Percentiles rank a stretch among this genome's conserved stretches.
These are phyloP conservation scores for Anastrepha ludens DNA, from an alignment of 1,140 invertebrate genomes.

Conservation along the genomic window DNA sequence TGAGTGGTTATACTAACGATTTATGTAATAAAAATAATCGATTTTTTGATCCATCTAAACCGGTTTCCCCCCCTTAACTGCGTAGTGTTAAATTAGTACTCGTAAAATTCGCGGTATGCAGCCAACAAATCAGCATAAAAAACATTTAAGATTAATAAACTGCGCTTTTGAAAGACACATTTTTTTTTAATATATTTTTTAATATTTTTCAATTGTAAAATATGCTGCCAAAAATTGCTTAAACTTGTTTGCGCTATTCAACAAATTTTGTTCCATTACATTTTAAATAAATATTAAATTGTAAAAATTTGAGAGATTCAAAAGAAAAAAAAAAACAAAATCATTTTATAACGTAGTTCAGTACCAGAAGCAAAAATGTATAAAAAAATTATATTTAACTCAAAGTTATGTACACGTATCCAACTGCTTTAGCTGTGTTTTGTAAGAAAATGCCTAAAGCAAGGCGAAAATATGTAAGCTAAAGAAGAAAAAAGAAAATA, in stretches of 20 bases:
- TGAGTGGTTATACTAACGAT: too few relatives aligned
- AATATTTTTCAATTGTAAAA: slow-evolving; percentile 13
- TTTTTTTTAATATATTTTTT: neutral
- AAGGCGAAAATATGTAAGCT: neutral
- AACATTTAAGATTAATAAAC: too few relatives aligned
- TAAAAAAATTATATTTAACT: neutral
- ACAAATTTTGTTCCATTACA: neutral
- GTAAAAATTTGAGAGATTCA: neutral
- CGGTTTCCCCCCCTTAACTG: too few relatives aligned
- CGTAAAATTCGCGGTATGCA: too few relatives aligned
- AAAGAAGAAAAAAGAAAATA: too few relatives aligned
- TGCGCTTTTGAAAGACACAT: too few relatives aligned
- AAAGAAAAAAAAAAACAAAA: neutral
- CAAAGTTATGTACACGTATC: neutral
- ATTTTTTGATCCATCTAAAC: too few relatives aligned
- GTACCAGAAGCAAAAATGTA: too few relatives aligned
- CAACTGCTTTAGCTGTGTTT: slow-evolving; percentile 1
- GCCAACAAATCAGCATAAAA: too few relatives aligned
- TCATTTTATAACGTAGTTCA: neutral
- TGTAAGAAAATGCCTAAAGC: slow-evolving; percentile 3
- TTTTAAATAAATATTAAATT: neutral
- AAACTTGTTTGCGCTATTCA: neutral
- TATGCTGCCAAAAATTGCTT: slow-evolving; percentile 33
- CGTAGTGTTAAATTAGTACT: too few relatives aligned
- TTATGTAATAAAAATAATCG: too few relatives aligned